Evolutionary conservation across 2,888 invertebrate genomes (phyloP).

Genomic region (Apantesis nais): DNA sequence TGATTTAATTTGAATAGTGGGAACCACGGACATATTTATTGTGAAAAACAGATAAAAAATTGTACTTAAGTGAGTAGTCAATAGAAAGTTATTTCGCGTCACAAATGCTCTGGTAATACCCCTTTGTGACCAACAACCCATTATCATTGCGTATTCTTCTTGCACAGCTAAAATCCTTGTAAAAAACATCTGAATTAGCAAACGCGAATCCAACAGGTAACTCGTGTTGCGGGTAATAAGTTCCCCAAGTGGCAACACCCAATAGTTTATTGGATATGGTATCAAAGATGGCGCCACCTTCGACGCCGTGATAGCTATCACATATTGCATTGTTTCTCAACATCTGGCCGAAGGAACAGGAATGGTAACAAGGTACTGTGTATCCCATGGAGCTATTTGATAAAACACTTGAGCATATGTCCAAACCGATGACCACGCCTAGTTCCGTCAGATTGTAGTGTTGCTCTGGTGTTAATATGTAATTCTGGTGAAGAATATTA

Average conservation of each 20-base stretch:
- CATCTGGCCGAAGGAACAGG: slow-evolving; percentile 54
- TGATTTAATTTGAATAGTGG: not conserved
- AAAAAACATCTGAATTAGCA: slow-evolving; percentile 61
- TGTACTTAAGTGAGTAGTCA: not conserved
- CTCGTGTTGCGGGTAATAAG: slow-evolving; percentile 31
- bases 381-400: slow-evolving; percentile 45
- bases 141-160: slow-evolving; percentile 52
- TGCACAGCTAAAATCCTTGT: slow-evolving; percentile 62
- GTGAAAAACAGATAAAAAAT: not conserved
- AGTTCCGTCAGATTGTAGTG: slow-evolving; percentile 54
- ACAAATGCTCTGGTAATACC: slow-evolving; percentile 63
- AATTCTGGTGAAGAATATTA: slow-evolving; percentile 40
- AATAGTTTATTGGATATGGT: slow-evolving; percentile 49
- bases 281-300: slow-evolving; percentile 63
- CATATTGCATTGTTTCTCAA: slow-evolving; percentile 38
- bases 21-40: not conserved
- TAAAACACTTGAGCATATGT: slow-evolving; percentile 57
- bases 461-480: slow-evolving; percentile 32
- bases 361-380: slow-evolving; percentile 66
- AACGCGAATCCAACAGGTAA: slow-evolving; percentile 69
- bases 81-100: slow-evolving; percentile 13
- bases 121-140: slow-evolving; percentile 16
- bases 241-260: slow-evolving; percentile 70
- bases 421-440: slow-evolving; percentile 49
- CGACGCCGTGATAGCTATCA: slow-evolving; percentile 57